phyloP scores from a whole-genome alignment of 2,888 invertebrate species.

The Nomada ruficornis region DNA sequence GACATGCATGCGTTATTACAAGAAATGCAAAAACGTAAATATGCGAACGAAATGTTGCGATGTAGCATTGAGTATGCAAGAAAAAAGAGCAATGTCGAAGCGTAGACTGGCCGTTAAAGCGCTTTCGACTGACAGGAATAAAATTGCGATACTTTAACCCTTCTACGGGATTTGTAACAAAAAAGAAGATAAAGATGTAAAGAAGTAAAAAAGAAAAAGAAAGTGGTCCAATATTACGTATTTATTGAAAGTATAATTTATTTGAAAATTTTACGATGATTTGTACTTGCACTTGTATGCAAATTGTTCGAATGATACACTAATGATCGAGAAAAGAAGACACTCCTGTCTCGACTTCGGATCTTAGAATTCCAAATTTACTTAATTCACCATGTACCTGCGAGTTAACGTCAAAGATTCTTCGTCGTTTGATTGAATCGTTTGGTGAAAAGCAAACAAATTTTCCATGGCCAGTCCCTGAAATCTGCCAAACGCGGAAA shows the following conservation, averaged over 20 bases:
- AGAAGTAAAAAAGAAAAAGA: no score
- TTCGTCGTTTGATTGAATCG: neutral
- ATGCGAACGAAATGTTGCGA: slow-evolving; percentile 16
- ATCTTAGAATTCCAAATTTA: no score
- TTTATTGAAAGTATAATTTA: no score
- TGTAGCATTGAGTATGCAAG: slow-evolving; percentile 25
- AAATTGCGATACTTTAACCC: neutral
- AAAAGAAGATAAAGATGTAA: no score
- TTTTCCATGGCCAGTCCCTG: neutral
- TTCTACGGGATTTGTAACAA: no score
- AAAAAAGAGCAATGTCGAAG: slow-evolving; percentile 13
- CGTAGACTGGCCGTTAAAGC: slow-evolving; percentile 13
- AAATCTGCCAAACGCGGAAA: neutral
- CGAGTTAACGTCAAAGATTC: no score
- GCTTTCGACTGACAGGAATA: neutral
- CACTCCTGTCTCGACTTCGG: no score
- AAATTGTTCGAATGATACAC: no score
- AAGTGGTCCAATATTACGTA: no score
- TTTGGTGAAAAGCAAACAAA: neutral
- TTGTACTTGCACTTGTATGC: no score
- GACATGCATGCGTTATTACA: slow-evolving; percentile 40
- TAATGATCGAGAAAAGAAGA: no score
- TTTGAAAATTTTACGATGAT: neutral
- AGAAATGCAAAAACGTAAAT: slow-evolving; percentile 35
- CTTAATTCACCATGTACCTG: no score